Evolutionary conservation across 2,888 invertebrate species (phyloP).

Genomic region (Pilophorus perplexus): DNA sequence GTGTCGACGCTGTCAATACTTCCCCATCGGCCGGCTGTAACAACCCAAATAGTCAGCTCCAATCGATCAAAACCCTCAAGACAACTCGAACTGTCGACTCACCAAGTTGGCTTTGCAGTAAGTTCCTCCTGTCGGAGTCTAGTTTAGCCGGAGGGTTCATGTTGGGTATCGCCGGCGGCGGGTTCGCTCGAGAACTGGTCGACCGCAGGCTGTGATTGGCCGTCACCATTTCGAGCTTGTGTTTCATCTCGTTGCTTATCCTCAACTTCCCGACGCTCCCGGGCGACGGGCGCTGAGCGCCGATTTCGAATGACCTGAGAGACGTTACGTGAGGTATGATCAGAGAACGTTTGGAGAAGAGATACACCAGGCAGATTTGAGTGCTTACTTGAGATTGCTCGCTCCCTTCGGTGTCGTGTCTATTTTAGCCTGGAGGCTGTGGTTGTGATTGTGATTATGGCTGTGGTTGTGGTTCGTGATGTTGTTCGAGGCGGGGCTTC

Average conservation of each 20-base stretch:
- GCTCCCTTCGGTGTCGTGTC: too few relatives aligned
- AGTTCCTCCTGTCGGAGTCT: conserved; percentile 79
- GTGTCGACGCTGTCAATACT: conserved; percentile 55
- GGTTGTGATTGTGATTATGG: conserved; percentile 23
- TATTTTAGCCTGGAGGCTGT: too few relatives aligned
- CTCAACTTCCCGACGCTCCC: conserved; percentile 88
- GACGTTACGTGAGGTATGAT: not conserved
- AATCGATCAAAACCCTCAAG: not conserved
- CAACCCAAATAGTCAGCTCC: conserved; percentile 44
- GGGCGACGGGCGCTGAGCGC: conserved; percentile 75
- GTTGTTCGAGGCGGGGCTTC: conserved; percentile 4
- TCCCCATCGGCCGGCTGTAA: conserved; percentile 62
- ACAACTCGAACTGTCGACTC: conserved; percentile 41
- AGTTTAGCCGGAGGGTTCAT: conserved; percentile 64
- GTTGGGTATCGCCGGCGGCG: conserved; percentile 49
- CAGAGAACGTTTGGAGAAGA: too few relatives aligned
- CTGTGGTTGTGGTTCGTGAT: conserved; percentile 14
- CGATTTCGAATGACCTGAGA: conserved; percentile 68
- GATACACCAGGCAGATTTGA: too few relatives aligned
- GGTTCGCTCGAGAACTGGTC: conserved; percentile 56
- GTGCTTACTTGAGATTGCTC: conserved; percentile 40
- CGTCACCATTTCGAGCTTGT: conserved; percentile 82
- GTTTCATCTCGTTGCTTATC: conserved; percentile 87
- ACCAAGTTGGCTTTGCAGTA: conserved; percentile 81
- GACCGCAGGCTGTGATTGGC: conserved; percentile 82